Evolutionary conservation across 2,113 vertebrate species (phyloP).

Genomic region (Acanthisitta chloris): DNA sequence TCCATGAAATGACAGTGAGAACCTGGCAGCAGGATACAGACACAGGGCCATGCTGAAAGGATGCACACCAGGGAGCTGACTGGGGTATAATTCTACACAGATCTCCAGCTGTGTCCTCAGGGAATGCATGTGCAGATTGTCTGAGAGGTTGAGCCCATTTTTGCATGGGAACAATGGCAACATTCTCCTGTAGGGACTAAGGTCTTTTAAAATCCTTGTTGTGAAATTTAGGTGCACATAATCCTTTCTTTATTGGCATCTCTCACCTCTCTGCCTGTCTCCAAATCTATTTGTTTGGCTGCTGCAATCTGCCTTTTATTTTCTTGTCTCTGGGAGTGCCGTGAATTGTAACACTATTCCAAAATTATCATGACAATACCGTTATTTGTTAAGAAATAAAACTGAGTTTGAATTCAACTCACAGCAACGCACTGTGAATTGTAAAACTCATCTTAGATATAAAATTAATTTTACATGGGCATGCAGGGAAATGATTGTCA

Average conservation of each 20-base stretch:
- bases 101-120: not conserved
- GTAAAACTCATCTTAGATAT: not conserved
- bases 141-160: not conserved
- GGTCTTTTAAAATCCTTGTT: not conserved
- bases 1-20: not conserved
- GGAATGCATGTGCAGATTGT: too few species aligned
- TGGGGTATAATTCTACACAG: not conserved
- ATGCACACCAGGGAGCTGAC: fast-evolving
- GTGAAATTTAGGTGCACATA: not conserved
- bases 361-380: not conserved
- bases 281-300: not conserved
- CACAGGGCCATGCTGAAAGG: not conserved
- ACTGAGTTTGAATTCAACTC: not conserved
- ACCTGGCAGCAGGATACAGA: not conserved
- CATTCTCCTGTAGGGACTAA: not conserved
- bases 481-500: not conserved
- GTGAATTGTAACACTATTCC: not conserved
- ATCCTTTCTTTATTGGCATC: not conserved
- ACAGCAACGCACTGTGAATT: not conserved
- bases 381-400: not conserved
- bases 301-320: not conserved
- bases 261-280: not conserved
- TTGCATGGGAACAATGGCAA: not conserved
- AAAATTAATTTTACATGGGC: not conserved
- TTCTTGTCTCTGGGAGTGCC: not conserved